Base-by-base conservation (phyloP, 2,797 vertebrate species). In the Neosilurus hyrtlii region DNA sequence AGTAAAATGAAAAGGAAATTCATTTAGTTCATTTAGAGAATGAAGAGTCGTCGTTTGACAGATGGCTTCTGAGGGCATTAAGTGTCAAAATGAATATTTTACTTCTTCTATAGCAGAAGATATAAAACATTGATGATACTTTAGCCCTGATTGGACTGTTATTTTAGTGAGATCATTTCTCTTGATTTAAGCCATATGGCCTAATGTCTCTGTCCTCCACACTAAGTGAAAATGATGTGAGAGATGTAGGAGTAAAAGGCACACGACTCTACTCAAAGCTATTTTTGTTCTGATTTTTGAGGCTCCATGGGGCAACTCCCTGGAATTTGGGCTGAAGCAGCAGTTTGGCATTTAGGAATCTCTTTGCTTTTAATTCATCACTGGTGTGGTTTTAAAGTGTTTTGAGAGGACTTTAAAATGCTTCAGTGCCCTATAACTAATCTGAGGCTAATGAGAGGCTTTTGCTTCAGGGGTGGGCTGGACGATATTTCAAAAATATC, bases 271-370 rank as follows among this genome's bases (percentile, higher is more conserved):
- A 37, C 56, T 68, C 24, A 65, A n/a, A 54, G 62, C 70, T 88
- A 82, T 88, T 88, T 87, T 85, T 81, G 88, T 84, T 62, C 83
- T 7, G 88, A 84, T 86, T 86, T 80, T 86, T 73, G 76, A 88
- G 88, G 89, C 85, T 26, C 52, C 18, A 82, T 57, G 72, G 89
- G 90, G 88, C 71, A 70, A 82, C 84, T 67, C 54, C 56, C 68
- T 66, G 9, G 76, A 72, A 73, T 88, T 78, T 80, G 30, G 30
- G 57, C 14, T 54, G 26, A 54, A 72, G 43, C 59, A 4, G 11
- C 76, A 43, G 43, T 72, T 76, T 82, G 67, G 15, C 4, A 37
- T 75, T 30, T 85, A 86, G 90, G 1, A 35, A 78, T 63, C 57
- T 85, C 63, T 66, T 70, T 77, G 52, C 57, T 83, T n/a, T 66